phyloP scores from a whole-genome alignment of 2,113 vertebrate genomes.

The Nerophis ophidion region DNA sequence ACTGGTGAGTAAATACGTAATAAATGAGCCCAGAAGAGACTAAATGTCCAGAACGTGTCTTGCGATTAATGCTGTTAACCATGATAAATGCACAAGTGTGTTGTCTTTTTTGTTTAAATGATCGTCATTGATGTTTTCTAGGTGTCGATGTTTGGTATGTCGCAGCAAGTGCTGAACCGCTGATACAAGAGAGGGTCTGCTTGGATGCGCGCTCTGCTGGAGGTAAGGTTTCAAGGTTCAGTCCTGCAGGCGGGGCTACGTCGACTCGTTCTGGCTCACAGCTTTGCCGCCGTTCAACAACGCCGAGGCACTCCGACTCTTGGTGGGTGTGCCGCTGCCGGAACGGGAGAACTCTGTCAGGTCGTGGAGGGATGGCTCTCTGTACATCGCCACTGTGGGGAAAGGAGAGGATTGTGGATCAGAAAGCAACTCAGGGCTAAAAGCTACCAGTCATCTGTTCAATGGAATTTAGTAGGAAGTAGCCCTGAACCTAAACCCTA shows the following conservation, averaged over 20 bases:
- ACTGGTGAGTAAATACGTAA: conserved; percentile 51
- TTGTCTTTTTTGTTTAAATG: conserved; percentile 8
- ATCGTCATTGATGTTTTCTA: conserved; percentile 31
- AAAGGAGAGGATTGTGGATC: conserved; percentile 17
- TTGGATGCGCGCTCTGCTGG: conserved; percentile 89
- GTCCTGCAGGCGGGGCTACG: conserved; percentile 83
- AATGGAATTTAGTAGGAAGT: neutral
- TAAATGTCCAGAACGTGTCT: conserved; percentile 44
- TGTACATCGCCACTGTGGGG: conserved; percentile 95
- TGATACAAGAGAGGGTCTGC: conserved; percentile 77
- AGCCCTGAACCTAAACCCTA: neutral
- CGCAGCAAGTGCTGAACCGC: conserved; percentile 73
- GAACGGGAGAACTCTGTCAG: conserved; percentile 97
- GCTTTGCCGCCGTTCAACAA: conserved; percentile 96
- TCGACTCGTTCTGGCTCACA: conserved; percentile 95
- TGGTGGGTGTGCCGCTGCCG: conserved; percentile 96
- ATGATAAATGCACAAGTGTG: conserved; percentile 35
- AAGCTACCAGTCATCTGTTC: neutral
- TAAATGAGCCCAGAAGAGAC: conserved; percentile 59
- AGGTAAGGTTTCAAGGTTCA: conserved; percentile 83
- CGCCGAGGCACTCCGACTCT: conserved; percentile 95
- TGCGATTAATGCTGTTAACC: conserved; percentile 26
- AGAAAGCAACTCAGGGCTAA: neutral
- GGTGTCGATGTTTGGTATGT: conserved; percentile 47
- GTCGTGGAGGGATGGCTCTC: conserved; percentile 96